Evolutionary conservation across 92 coral and sea anemone genomes (phyloP), one percentile per base, ranked within the genome.

Genomic region (Actinostola sp.): DNA sequence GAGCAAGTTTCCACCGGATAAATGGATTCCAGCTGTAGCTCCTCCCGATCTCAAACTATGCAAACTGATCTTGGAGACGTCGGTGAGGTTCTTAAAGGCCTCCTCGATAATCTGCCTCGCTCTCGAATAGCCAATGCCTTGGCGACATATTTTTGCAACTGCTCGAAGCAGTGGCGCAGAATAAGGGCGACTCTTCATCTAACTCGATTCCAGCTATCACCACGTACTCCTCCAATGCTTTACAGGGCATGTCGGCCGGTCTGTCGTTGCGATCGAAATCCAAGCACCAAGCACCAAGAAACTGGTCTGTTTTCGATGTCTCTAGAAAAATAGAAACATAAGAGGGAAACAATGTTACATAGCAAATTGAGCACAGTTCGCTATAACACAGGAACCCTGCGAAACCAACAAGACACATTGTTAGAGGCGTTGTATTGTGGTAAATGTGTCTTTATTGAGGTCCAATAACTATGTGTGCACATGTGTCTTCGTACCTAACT

Each of bases 281-380:
- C 89, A 84, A 26, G 77, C 79, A 41, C 77, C n/a, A n/a, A n/a
- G n/a, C 89, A 44, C 73, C 77, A 3, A 66, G 74, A 23, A 72
- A 58, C 52, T 84, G 86, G 66, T 79, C 89, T 35, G 72, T 41
- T 42, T 85, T 85, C 16, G 81, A 79, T 26, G 80, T 62, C 31
- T 72, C 82, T 66, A 85, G 66, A 56, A 85, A 66, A 20, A 84
- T 54, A 55, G 74, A 43, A 48, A 21, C 48, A 63, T 27, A 51
- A 49, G 71, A 70, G 21, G 39, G 49, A 38, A 26, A 52, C 14
- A 70, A 54, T 44, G 52, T 76, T 27, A 83, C 70, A 69, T 83
- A 79, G n/a, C 78, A 77, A 54, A 83, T 50, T 38, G 30, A 41
- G 38, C 77, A 55, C 43, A 77, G 33, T 39, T 77, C 83, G 61